phyloP scores from a whole-genome alignment of 2,113 vertebrate genomes.

The Perca fluviatilis region DNA sequence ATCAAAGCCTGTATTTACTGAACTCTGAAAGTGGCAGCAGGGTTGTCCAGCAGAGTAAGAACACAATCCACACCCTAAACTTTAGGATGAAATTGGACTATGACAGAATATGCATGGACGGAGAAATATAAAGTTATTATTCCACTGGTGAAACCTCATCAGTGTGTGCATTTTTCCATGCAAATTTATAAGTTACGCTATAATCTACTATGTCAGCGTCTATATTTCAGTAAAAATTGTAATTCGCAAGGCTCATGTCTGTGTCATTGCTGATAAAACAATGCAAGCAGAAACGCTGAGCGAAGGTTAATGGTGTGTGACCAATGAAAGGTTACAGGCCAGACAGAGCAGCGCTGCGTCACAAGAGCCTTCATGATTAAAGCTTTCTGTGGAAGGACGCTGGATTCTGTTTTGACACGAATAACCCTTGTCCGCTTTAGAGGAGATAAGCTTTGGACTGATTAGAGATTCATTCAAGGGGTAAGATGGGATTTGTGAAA shows the following conservation, averaged over 20 bases:
- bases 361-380: conserved; percentile 46
- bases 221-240: conserved; percentile 33
- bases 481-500: conserved; percentile 10
- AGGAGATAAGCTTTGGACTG: conserved; percentile 25
- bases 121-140: conserved; percentile 5
- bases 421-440: conserved; percentile 14
- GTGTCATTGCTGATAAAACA: conserved; percentile 57
- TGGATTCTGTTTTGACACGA: conserved; percentile 6
- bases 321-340: conserved; percentile 50
- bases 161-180: conserved; percentile 11
- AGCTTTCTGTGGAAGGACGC: conserved; percentile 22
- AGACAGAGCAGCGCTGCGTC: conserved; percentile 30
- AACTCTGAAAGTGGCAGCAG: conserved; percentile 10
- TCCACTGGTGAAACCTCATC: conserved; percentile 21
- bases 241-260: conserved; percentile 38
- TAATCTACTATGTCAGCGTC: conserved; percentile 19
- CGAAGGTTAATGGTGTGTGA: conserved; percentile 70
- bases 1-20: conserved; percentile 55
- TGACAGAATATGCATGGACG: conserved; percentile 8
- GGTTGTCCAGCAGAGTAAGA: conserved; percentile 34
- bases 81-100: conserved; percentile 35
- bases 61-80: conserved; percentile 18
- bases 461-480: conserved; percentile 29
- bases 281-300: conserved; percentile 34
- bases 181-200: conserved; percentile 14